Percentiles rank a stretch among this genome's conserved stretches.
phyloP scores from a whole-genome alignment of 2,113 vertebrate genomes.

The Nannobrachium achirus region DNA sequence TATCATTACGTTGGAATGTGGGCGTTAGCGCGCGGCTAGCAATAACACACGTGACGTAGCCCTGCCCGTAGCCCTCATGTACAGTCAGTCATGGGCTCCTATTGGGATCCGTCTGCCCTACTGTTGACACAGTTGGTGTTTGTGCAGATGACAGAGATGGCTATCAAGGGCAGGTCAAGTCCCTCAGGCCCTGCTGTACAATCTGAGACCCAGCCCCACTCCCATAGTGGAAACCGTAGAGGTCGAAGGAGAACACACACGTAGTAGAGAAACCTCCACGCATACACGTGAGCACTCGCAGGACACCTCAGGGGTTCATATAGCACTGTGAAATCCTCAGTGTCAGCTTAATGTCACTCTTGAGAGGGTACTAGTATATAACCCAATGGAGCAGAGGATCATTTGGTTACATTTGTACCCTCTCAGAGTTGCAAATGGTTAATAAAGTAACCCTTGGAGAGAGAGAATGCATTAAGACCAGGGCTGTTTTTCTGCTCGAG shows the following conservation, averaged over 20 bases:
- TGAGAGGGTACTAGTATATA: too few relatives aligned
- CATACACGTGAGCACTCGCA: background rate
- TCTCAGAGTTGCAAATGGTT: background rate
- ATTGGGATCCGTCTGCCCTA: constrained; percentile 21
- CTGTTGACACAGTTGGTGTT: constrained; percentile 77
- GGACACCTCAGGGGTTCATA: background rate
- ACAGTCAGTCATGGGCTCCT: constrained; percentile 4
- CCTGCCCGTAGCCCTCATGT: constrained; percentile 31
- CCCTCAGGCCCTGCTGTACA: constrained; percentile 16
- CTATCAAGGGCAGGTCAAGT: constrained; percentile 42
- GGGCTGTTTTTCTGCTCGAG: background rate
- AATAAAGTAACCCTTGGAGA: background rate
- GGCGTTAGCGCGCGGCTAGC: constrained; percentile 20
- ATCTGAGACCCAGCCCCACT: background rate
- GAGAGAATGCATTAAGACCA: constrained; percentile 5
- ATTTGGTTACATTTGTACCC: too few relatives aligned
- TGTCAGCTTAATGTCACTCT: too few relatives aligned
- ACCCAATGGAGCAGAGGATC: too few relatives aligned
- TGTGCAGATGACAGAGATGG: constrained; percentile 59
- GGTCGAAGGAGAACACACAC: constrained; percentile 20
- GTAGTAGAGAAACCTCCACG: background rate
- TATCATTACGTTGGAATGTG: constrained; percentile 53
- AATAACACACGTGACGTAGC: constrained; percentile 52
- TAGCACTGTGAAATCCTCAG: background rate
- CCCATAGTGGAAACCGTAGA: constrained; percentile 29